A percentile compares a stretch with the other conserved stretches of the same genome.
Evolutionary conservation across 2,113 vertebrate species (phyloP).

Genomic region (Gadus chalcogrammus): DNA sequence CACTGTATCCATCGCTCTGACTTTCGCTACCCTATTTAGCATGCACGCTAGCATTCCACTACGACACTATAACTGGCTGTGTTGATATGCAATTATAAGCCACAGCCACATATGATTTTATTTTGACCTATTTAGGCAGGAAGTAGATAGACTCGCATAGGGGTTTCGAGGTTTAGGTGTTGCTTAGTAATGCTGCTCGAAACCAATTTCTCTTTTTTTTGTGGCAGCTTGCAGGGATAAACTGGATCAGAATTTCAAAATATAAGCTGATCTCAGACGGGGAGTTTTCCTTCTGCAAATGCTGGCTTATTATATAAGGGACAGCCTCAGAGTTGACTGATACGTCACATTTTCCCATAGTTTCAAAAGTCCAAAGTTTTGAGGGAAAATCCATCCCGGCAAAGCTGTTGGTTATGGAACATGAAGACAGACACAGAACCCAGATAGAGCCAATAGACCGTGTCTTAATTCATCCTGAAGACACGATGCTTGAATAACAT

Average conservation of each 20-base stretch:
- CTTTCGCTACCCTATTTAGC: slow-evolving; percentile 11
- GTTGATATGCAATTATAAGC: slow-evolving; percentile 38
- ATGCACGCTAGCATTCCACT: slow-evolving; percentile 54
- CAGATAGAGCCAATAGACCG: neutral
- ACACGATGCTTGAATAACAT: too few relatives aligned
- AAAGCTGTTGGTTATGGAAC: neutral
- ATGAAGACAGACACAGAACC: neutral
- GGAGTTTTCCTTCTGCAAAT: slow-evolving; percentile 36
- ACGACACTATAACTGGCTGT: slow-evolving; percentile 28
- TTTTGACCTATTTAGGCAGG: neutral
- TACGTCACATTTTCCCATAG: slow-evolving; percentile 2
- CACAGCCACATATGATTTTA: neutral
- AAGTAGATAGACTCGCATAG: neutral
- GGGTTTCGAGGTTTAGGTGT: neutral
- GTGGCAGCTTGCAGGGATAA: slow-evolving; percentile 19
- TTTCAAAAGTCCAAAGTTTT: slow-evolving; percentile 21
- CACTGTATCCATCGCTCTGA: slow-evolving; percentile 26
- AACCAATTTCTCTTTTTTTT: neutral
- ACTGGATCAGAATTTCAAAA: slow-evolving; percentile 56
- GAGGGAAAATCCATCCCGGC: too few relatives aligned
- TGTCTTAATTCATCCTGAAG: too few relatives aligned
- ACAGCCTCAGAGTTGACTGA: slow-evolving; percentile 16
- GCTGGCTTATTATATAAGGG: slow-evolving; percentile 46
- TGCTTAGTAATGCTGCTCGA: slow-evolving; percentile 4
- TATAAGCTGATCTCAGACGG: slow-evolving; percentile 36